Conservation (phyloP, 2,888 invertebrate species). For the Synergus gifuensis region DNA sequence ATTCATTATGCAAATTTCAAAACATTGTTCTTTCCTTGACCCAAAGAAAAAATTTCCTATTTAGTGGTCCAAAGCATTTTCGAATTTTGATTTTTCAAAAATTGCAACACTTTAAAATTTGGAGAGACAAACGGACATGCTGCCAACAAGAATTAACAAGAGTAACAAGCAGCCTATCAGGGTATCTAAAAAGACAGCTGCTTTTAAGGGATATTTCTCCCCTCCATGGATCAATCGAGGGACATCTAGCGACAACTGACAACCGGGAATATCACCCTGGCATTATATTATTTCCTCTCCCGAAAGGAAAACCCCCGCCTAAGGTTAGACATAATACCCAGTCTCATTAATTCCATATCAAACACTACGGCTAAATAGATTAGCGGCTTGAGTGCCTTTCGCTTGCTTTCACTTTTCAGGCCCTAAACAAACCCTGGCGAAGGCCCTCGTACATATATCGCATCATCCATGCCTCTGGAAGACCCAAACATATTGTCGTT, state of each 20-base stretch:
- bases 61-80: too few relatives aligned
- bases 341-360: slow-evolving; percentile 77
- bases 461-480: slow-evolving; percentile 49
- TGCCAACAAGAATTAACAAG: background rate
- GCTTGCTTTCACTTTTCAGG: slow-evolving; percentile 61
- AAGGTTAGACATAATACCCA: slow-evolving; percentile 60
- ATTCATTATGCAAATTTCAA: background rate
- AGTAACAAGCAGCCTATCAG: slow-evolving; percentile 13
- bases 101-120: background rate
- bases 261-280: slow-evolving; percentile 14
- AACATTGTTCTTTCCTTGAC: background rate
- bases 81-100: background rate
- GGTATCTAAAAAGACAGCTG: slow-evolving; percentile 18
- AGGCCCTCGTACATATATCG: slow-evolving; percentile 44
- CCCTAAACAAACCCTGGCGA: slow-evolving; percentile 56
- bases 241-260: slow-evolving; percentile 29
- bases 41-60: background rate
- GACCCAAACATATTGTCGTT: slow-evolving; percentile 67
- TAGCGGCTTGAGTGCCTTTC: slow-evolving; percentile 75
- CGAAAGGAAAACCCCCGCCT: slow-evolving; percentile 31
- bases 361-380: slow-evolving; percentile 77
- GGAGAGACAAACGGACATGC: too few relatives aligned
- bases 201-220: background rate
- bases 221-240: slow-evolving; percentile 17
- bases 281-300: slow-evolving; percentile 40